Base-by-base conservation (phyloP, 2,797 vertebrate genomes). In the Ispidina picta region DNA sequence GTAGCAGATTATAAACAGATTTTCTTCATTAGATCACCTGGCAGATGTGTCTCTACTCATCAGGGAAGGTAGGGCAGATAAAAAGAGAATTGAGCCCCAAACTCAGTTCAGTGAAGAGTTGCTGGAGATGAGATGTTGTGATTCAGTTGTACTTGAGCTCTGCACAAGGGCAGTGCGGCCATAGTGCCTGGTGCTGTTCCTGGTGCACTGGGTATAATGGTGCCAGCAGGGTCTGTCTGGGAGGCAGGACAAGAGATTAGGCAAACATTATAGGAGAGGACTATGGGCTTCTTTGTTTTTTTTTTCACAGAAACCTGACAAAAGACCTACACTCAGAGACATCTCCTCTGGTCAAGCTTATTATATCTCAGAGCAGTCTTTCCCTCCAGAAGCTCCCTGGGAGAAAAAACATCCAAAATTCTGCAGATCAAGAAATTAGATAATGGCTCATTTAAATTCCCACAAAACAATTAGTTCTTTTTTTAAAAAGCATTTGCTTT, bases 91-190 rank as follows among this genome's bases (percentile, higher is more conserved):
- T 0, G 3, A 78, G 19, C 9, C 26, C n/a, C 41, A 62, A 43
- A 41, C 26, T 58, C 2, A 2, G 8, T 51, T 68, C 25, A 41
- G 12, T 41, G 62, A 35, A 37, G 51, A 55, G n/a, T 6, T 68
- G 46, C 58, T 29, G 25, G 60, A 72, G 55, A 43, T 46, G 49
- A 73, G 46, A 59, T 58, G 62, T 17, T 66, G 35, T 37, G 48
- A 76, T 81, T 66, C 28, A 55, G 59, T 8, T 73, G 22, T 63
- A 28, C 12, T 35, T 82, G 83, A 13, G 14, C 25, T 70, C 54
- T 60, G 68, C 44, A 14, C 5, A 12, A 2, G 25, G 28, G 9
- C 9, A 65, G 7, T 0, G 1, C 8, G 56, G 3, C 15, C 12
- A 8, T 55, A 51, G 15, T 1, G 1, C 15, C 15, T 2, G 4